Base-by-base conservation (phyloP, 2,888 invertebrate genomes). In the Julus scandinavius region DNA sequence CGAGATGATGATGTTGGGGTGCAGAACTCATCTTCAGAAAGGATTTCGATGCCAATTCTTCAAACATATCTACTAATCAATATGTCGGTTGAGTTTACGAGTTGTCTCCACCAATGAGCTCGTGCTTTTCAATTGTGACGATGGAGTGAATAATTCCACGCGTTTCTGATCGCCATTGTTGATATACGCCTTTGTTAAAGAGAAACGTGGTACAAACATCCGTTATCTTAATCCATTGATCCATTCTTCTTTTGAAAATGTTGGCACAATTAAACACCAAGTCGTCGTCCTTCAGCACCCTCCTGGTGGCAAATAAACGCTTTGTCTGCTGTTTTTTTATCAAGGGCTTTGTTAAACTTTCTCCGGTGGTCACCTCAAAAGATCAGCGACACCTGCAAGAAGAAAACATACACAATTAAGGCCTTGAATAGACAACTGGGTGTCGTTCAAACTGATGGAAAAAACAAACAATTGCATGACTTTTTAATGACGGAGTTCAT, bases 171-270 rank as follows among this genome's bases (percentile, higher is more conserved):
- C 29, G 29, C 72, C 29, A 29, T 29, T 72, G 72, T 72, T 72
- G 72, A 72, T 72, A 72, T n/a, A 29, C 2, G 29, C 72, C 72
- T 29, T 29, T 72, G 72, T 29, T 29, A 50, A 72, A 72, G 72
- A 72, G 72, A 11, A 29, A 29, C n/a, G 29, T 9, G 72, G 72
- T 72, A 29, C 29, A 11, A 29, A 29, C 72, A 72, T 72, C 72
- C n/a, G 63, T n/a, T 63, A 63, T 63, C 63, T n/a, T 63, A 20
- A 63, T n/a, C 63, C 72, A 72, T 72, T 72, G 72, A 72, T 72
- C 72, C 72, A 72, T 72, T 72, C 72, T 72, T 20, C 72, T 7
- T 72, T 29, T 29, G 72, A 58, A 72, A 72, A 72, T 72, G 72
- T 72, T 9, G 72, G 72, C 29, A 1, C 72, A 72, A 72, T 72